These are phyloP conservation scores for Ivindomyrus marchei DNA, from an alignment of 2,113 vertebrate species.

Conservation along the genomic window DNA sequence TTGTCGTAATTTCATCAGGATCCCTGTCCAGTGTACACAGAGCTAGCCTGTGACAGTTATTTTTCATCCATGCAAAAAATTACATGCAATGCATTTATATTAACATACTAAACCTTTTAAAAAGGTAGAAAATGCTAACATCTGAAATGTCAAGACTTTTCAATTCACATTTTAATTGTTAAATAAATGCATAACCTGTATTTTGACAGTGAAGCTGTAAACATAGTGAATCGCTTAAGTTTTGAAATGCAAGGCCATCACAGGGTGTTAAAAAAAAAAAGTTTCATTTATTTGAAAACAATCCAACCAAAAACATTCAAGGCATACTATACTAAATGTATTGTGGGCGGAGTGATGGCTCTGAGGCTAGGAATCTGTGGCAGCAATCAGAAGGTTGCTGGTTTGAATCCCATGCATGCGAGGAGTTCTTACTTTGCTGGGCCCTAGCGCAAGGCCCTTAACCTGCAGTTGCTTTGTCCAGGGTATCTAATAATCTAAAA, in stretches of 20 bases:
- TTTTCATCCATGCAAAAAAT: neutral
- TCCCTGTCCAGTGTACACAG: neutral
- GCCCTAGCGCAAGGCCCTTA: too few species aligned
- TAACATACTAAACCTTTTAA: neutral
- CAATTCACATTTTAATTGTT: neutral
- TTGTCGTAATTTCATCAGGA: neutral
- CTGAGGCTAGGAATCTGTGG: too few species aligned
- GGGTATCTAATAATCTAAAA: too few species aligned
- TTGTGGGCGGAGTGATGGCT: too few species aligned
- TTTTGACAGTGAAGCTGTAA: neutral
- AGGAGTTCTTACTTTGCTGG: too few species aligned
- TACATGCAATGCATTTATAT: neutral
- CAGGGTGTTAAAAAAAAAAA: neutral
- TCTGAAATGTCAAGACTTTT: neutral
- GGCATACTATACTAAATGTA: neutral
- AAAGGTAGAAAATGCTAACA: neutral
- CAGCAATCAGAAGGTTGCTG: too few species aligned
- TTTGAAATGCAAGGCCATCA: neutral
- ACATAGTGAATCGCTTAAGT: neutral
- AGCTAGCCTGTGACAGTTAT: neutral
- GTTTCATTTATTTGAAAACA: neutral
- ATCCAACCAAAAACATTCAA: neutral
- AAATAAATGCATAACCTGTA: neutral
- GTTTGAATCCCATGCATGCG: too few species aligned
- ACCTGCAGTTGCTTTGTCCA: too few species aligned